A percentile compares a stretch with the other conserved stretches of the same genome.
These are phyloP conservation scores for Myocastor coypus DNA, from an alignment of 2,113 vertebrate species.

Conservation along the genomic window DNA sequence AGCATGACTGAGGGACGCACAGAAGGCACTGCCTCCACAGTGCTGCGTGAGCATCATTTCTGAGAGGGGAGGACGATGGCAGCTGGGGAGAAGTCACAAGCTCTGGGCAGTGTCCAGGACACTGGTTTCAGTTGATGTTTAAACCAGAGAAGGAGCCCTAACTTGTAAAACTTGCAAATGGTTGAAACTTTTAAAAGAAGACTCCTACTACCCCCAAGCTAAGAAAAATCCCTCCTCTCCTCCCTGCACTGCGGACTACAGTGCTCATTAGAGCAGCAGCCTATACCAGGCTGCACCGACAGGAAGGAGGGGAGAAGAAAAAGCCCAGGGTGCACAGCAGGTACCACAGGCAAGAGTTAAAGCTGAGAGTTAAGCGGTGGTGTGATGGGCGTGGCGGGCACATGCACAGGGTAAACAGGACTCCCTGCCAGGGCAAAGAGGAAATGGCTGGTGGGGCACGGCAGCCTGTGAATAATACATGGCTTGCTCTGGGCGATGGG, in stretches of 20 bases:
- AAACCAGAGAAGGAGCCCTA: not conserved
- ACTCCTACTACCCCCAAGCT: not conserved
- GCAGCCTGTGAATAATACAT: not conserved
- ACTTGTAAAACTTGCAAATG: not conserved
- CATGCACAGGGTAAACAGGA: not conserved
- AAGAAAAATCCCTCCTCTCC: not conserved
- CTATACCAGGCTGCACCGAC: not conserved
- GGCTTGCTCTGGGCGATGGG: not conserved
- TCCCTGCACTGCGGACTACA: not conserved
- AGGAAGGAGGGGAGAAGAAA: not conserved
- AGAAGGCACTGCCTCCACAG: not conserved
- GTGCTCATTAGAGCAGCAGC: not conserved
- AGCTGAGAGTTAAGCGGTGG: not conserved
- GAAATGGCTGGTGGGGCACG: not conserved
- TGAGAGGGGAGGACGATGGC: rapidly evolving
- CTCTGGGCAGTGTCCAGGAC: rapidly evolving
- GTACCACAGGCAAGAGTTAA: not conserved
- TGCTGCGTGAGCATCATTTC: no score
- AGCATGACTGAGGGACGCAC: not conserved
- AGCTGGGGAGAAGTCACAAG: no score
- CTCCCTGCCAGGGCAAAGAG: not conserved
- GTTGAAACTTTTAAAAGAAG: not conserved
- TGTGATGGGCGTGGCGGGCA: not conserved
- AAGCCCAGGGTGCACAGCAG: not conserved
- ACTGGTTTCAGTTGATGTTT: not conserved